phyloP scores from a whole-genome alignment of 1,140 invertebrate genomes.

The Charaxes varanes region DNA sequence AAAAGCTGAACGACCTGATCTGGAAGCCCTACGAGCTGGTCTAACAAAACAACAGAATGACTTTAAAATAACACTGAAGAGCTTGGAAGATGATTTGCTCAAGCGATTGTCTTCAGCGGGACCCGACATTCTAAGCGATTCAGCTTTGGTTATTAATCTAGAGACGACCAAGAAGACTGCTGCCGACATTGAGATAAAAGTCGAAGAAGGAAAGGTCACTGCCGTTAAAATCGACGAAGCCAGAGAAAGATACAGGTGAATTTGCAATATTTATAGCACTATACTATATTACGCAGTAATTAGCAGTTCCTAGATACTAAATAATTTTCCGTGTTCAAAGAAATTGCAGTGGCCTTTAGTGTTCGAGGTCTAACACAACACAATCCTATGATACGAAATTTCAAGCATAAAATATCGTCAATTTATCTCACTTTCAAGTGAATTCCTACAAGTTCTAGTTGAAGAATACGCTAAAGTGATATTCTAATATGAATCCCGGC shows the following conservation, averaged over 20 bases:
- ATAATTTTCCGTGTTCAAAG: too few species aligned
- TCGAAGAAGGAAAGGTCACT: slow-evolving; percentile 88
- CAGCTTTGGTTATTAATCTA: slow-evolving; percentile 92
- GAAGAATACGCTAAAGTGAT: too few species aligned
- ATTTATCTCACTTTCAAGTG: too few species aligned
- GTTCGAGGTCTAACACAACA: too few species aligned
- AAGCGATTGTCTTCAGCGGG: slow-evolving; percentile 90
- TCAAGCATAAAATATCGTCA: too few species aligned
- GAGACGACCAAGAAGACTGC: slow-evolving; percentile 95
- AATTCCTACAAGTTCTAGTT: too few species aligned
- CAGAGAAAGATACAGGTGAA: slow-evolving; percentile 86
- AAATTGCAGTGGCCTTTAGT: too few species aligned
- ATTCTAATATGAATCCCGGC: too few species aligned
- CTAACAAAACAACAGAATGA: slow-evolving; percentile 95
- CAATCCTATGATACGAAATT: too few species aligned
- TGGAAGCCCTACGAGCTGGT: slow-evolving; percentile 83
- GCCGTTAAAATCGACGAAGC: slow-evolving; percentile 92
- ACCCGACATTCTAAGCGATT: slow-evolving; percentile 92
- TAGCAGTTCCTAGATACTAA: too few species aligned
- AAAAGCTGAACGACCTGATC: slow-evolving; percentile 92
- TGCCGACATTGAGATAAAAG: slow-evolving; percentile 91
- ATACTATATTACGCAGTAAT: too few species aligned
- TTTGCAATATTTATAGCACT: too few species aligned
- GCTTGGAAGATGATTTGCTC: slow-evolving; percentile 91
- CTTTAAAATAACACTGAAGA: slow-evolving; percentile 95